phyloP scores from a whole-genome alignment of 2,888 invertebrate genomes.

The Andrena dorsata region DNA sequence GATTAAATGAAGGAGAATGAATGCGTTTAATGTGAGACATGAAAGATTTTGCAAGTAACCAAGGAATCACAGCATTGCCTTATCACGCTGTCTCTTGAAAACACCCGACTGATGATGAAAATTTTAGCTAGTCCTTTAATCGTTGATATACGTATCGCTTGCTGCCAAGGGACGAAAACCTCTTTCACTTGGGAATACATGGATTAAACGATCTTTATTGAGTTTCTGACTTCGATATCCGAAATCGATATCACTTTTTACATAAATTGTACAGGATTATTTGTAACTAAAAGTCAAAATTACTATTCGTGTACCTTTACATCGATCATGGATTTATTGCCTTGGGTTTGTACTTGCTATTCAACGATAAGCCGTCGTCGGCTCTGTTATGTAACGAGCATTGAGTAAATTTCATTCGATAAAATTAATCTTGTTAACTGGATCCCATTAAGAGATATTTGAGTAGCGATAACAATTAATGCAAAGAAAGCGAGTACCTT shows the following conservation, averaged over 20 bases:
- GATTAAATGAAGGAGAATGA: constrained; percentile 25
- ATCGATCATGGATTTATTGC: constrained; percentile 26
- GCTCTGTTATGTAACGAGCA: constrained; percentile 22
- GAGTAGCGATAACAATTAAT: constrained; percentile 46
- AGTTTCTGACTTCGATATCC: constrained; percentile 67
- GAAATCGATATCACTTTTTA: constrained; percentile 65
- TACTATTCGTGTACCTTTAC: constrained; percentile 48
- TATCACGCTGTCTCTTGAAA: constrained; percentile 78
- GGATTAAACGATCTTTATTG: constrained; percentile 64
- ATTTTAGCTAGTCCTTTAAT: constrained; percentile 81
- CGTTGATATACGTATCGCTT: constrained; percentile 76
- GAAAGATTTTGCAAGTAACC: constrained; percentile 73
- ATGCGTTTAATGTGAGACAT: constrained; percentile 40
- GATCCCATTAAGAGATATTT: constrained; percentile 37
- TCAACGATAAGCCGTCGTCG: constrained; percentile 30
- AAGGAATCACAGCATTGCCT: constrained; percentile 82
- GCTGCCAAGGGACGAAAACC: constrained; percentile 68
- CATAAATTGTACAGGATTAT: constrained; percentile 66
- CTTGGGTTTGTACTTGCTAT: constrained; percentile 18
- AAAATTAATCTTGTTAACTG: constrained; percentile 37
- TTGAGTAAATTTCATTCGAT: constrained; percentile 31
- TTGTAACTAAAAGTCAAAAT: constrained; percentile 47
- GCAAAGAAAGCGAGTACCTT: constrained; percentile 59
- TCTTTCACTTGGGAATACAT: constrained; percentile 55
- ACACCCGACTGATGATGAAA: constrained; percentile 80